Evolutionary conservation across 2,113 vertebrate genomes (phyloP).

Genomic region (Dasyornis broadbenti): DNA sequence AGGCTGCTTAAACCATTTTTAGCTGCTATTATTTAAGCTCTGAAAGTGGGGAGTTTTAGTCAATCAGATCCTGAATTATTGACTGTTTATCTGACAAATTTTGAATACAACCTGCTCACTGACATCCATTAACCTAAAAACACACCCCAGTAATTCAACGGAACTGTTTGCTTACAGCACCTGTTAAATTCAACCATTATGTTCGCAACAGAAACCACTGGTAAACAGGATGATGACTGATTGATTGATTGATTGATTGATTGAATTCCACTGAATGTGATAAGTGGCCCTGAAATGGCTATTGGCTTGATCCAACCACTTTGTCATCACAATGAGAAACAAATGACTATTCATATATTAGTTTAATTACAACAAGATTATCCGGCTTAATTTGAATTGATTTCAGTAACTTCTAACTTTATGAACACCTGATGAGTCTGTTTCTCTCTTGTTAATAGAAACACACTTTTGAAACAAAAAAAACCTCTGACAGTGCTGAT

Average conservation of each 20-base stretch:
- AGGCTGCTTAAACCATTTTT: not conserved
- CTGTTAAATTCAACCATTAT: not conserved
- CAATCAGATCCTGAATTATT: not conserved
- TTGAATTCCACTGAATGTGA: not conserved
- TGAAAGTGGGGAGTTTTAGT: not conserved
- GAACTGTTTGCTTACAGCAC: not conserved
- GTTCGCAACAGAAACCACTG: not conserved
- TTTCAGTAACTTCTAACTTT: not conserved
- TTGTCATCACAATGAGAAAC: not conserved
- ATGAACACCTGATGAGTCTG: not conserved
- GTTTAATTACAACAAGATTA: not conserved
- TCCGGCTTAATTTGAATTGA: not conserved
- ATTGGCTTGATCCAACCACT: not conserved
- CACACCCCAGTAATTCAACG: not conserved
- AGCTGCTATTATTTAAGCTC: not conserved
- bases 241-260: not conserved
- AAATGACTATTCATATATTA: not conserved
- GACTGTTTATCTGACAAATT: not conserved
- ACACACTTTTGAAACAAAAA: not conserved
- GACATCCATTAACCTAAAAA: not conserved
- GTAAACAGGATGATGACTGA: not conserved
- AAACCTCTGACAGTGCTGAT: not conserved
- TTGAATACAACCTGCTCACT: not conserved
- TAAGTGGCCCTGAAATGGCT: not conserved
- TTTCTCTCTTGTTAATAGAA: not conserved